Conservation (phyloP, 2,113 vertebrate species). For the Thryonomys swinderianus region DNA sequence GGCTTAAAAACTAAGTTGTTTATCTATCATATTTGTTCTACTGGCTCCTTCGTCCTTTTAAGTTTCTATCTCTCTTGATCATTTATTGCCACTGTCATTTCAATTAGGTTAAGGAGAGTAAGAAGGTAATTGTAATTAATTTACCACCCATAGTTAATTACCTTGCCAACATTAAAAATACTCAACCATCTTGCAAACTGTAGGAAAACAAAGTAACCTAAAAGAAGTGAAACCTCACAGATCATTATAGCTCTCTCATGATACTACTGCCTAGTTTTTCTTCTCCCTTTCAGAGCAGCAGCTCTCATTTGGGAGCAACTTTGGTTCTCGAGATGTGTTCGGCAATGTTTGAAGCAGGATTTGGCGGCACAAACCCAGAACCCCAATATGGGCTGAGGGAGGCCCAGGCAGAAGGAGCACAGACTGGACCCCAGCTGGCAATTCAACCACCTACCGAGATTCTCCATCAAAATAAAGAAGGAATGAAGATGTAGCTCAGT, state of each 20-base stretch:
- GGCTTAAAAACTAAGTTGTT: background rate
- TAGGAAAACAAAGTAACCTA: background rate
- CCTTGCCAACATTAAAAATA: slow-evolving; percentile 8
- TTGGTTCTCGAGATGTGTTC: background rate
- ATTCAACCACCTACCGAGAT: background rate
- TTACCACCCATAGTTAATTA: background rate
- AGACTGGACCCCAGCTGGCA: background rate
- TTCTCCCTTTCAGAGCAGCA: background rate
- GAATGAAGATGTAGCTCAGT: background rate
- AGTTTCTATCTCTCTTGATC: background rate
- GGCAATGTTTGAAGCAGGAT: background rate
- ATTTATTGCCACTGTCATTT: background rate
- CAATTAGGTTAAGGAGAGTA: background rate
- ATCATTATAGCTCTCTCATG: background rate
- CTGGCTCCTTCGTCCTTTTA: background rate
- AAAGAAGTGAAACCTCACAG: background rate
- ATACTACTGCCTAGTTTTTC: background rate
- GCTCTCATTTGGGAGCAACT: background rate
- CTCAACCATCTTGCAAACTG: background rate
- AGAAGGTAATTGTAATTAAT: background rate
- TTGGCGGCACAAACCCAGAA: background rate
- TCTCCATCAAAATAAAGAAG: background rate
- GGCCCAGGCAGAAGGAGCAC: background rate
- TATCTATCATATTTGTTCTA: background rate
- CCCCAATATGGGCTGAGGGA: background rate